These are phyloP conservation scores for Peromyscus nudipes DNA, from an alignment of 2,797 vertebrate species.

Conservation along the genomic window DNA sequence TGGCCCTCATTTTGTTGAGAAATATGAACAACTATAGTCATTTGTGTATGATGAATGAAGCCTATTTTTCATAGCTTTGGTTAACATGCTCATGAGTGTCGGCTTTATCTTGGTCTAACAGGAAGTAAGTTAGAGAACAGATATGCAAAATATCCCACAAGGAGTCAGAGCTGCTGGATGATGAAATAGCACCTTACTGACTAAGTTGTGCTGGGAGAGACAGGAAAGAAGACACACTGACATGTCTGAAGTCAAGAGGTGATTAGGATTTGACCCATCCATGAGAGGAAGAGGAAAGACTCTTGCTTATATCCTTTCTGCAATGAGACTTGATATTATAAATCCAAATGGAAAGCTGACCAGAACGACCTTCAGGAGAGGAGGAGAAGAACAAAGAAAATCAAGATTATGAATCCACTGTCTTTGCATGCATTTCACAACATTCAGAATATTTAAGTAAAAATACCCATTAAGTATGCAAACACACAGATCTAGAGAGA, in stretches of 20 bases:
- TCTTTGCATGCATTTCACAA: conserved; percentile 2
- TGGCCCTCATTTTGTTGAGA: not conserved
- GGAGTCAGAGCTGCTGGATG: not conserved
- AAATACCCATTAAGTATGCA: not conserved
- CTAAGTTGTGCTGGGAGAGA: not conserved
- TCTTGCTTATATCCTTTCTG: not conserved
- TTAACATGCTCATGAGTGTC: not conserved
- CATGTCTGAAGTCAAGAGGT: not conserved
- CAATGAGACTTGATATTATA: not conserved
- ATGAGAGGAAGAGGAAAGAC: not conserved
- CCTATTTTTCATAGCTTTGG: not conserved
- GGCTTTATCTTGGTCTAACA: not conserved
- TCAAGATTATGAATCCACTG: not conserved
- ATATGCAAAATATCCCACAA: not conserved
- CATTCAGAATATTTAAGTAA: not conserved
- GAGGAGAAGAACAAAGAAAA: not conserved
- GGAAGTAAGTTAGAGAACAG: not conserved
- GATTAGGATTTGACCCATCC: not conserved
- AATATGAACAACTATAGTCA: not conserved
- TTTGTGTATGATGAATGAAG: not conserved
- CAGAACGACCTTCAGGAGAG: not conserved
- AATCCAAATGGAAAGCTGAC: not conserved
- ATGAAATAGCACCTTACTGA: not conserved
- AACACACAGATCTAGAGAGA: not conserved
- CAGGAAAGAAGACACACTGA: not conserved